Conservation (phyloP, 1,140 invertebrate genomes). For the Bombus picipes region DNA sequence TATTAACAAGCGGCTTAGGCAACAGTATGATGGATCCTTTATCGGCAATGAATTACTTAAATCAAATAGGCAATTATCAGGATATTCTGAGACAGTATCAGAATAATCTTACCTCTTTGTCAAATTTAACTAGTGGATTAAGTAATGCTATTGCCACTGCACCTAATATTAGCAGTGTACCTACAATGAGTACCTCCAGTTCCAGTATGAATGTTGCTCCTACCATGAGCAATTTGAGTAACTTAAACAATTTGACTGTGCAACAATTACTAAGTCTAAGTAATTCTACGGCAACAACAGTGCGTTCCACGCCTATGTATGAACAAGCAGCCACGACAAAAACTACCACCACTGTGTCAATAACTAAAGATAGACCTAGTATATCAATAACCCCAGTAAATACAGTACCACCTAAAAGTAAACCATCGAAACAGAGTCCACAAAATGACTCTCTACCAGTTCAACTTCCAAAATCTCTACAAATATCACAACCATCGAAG, state of each 20-base stretch:
- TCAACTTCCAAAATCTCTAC: conserved; percentile 58
- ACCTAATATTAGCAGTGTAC: conserved; percentile 57
- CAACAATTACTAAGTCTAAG: conserved; percentile 70
- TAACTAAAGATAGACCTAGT: conserved; percentile 75
- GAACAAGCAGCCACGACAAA: conserved; percentile 56
- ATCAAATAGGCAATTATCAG: conserved; percentile 76
- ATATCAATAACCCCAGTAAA: conserved; percentile 79
- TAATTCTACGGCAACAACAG: conserved; percentile 48
- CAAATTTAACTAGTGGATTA: conserved; percentile 66
- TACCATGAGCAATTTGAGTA: conserved; percentile 57
- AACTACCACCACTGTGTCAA: conserved; percentile 53
- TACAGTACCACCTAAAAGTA: conserved; percentile 63
- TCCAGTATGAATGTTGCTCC: conserved; percentile 39
- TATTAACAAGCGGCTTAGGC: conserved; percentile 72
- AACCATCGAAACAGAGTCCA: conserved; percentile 55
- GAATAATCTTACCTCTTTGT: conserved; percentile 71
- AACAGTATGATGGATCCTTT: conserved; percentile 75
- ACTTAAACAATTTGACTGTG: conserved; percentile 67
- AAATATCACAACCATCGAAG: conserved; percentile 56
- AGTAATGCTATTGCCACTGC: conserved; percentile 52
- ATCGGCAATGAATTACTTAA: conserved; percentile 75
- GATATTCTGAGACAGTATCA: conserved; percentile 79
- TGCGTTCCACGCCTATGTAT: conserved; percentile 59
- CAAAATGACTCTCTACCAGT: conserved; percentile 57
- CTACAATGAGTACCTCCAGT: conserved; percentile 65